Conservation (phyloP, 1,140 invertebrate species). For the Meloidogyne hapla region DNA sequence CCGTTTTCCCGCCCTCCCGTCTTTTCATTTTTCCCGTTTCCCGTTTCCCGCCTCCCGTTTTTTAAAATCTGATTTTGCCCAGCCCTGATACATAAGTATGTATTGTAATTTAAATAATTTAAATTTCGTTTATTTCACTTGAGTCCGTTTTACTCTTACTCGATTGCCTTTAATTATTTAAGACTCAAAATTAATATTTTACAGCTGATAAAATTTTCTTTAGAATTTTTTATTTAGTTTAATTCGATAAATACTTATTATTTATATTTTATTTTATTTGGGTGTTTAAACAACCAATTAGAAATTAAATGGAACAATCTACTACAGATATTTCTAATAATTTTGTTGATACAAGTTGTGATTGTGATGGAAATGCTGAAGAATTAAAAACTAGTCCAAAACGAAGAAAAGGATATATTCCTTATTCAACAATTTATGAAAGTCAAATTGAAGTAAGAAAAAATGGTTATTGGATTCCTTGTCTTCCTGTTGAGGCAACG, state of each 20-base stretch:
- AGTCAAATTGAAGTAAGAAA: conserved; percentile 59
- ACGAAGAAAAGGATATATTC: conserved; percentile 54
- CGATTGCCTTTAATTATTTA: too few relatives aligned
- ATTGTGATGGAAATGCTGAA: conserved; percentile 30
- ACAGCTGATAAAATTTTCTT: too few relatives aligned
- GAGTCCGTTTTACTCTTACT: too few relatives aligned
- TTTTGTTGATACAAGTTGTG: conserved; percentile 24
- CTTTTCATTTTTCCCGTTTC: too few relatives aligned
- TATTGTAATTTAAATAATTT: too few relatives aligned
- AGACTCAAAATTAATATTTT: too few relatives aligned
- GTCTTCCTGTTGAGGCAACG: conserved; percentile 60
- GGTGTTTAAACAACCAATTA: background rate
- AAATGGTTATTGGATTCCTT: conserved; percentile 65
- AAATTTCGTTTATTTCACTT: too few relatives aligned
- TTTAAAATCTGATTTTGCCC: too few relatives aligned
- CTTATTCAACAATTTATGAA: conserved; percentile 64
- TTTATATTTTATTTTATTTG: background rate
- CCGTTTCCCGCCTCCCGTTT: too few relatives aligned
- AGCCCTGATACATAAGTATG: too few relatives aligned
- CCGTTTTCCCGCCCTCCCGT: too few relatives aligned
- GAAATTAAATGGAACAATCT: background rate
- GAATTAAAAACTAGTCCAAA: conserved; percentile 23
- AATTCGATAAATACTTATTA: background rate
- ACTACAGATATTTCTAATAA: background rate
- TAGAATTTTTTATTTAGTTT: too few relatives aligned